Evolutionary conservation across 2,797 vertebrate genomes (phyloP), one percentile per base, ranked within the genome.

Genomic region (Sphenopsis melanotis): DNA sequence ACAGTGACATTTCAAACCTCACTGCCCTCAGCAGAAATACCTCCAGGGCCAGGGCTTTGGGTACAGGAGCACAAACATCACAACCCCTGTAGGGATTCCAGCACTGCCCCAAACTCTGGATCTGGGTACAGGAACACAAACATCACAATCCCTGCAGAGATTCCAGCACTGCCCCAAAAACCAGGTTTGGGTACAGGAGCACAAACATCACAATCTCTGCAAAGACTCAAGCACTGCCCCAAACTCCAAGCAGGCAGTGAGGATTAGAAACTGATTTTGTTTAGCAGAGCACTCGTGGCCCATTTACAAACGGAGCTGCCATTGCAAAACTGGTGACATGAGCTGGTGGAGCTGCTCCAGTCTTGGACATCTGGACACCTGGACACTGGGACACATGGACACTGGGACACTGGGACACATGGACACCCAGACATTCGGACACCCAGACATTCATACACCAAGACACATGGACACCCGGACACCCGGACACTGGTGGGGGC

Each of bases 221-320:
- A n/a, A 2, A 16, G 66, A 47, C 46, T 9, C 44, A 34, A 26
- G 15, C 6, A 1, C 6, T 0, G 5, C 59, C 7, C 1, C 46
- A 5, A n/a, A 10, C 42, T 8, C 34, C 4, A 0, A 21, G 41
- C 69, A 49, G 83, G 20, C 1, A 66, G 30, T 2, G 0, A 27
- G 49, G 86, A n/a, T 12, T 1, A 15, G 6, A 18, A 41, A 60
- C 29, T 0, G 5, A 3, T n/a, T 17, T 27, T 44, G 55, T 21
- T 26, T 18, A 27, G 23, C 20, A 5, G 37, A 63, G 46, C 2
- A 8, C 24, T 46, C 22, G 1, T 1, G n/a, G 49, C 14, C 47
- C 7, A 2, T 1, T 16, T 8, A n/a, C 32, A 56, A 36, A 80
- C 5, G 1, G 0, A 61, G 71, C 26, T 41, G 37, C 52, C 46